Base-by-base conservation (phyloP, 2,797 vertebrate species). In the Characodon lateralis region DNA sequence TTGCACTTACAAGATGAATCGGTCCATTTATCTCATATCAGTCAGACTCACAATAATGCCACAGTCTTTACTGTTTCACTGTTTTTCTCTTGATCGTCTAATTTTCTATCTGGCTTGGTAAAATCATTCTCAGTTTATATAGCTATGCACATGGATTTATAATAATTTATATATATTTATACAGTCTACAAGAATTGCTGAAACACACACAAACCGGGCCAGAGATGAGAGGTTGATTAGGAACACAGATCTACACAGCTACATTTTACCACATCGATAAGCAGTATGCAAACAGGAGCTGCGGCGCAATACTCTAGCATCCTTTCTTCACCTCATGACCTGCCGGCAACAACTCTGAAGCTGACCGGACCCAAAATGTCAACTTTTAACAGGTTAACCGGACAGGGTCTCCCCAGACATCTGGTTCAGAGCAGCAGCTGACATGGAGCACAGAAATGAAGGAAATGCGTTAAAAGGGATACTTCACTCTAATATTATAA, bases 211-310 rank as follows among this genome's bases (percentile, higher is more conserved):
- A 92, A 93, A 93, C 88, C 89, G 91, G 91, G 93, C 85, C 83
- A 87, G 88, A 87, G 88, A 87, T 91, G 85, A 92, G 84, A 93
- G 89, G 91, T 92, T 81, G 86, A 80, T 82, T 80, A 84, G 85
- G 79, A 92, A 92, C 93, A 94, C 90, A 74, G 90, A 90, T 89
- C 85, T 90, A 94, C 93, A 95, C 94, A 76, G 90, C 93, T 95
- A 93, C 93, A 88, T 88, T 93, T 94, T 91, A 95, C 94, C 91
- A 95, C 80, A 92, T 92, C 79, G 94, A 89, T 88, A 94, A 85
- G 85, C 91, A 85, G 85, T 92, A 92, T 88, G 90, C 88, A 91
- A 48, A 89, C 88, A 81, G 84, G 91, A 88, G 90, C 83, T 92
- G 86, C 22, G 59, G 87, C 81, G 85, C 88, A 86, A 55, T 89